Conservation (phyloP, 2,888 invertebrate species). For the Bimastos eiseni region DNA sequence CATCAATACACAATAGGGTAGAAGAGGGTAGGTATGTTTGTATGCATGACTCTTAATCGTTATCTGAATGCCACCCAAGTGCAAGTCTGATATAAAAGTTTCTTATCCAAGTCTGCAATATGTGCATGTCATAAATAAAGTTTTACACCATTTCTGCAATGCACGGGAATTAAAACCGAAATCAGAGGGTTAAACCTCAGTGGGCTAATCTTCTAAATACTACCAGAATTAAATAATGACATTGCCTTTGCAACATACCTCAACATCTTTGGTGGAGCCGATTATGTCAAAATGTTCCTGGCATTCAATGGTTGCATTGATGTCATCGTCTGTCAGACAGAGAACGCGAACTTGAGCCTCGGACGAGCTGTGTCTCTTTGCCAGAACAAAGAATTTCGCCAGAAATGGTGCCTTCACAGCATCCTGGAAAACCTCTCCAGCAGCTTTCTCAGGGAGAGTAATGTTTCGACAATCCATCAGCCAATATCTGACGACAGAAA, state of each 20-base stretch:
- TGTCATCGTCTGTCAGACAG: constrained; percentile 99
- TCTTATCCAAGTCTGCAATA: neutral
- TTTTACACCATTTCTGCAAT: neutral
- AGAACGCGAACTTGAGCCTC: constrained; percentile 77
- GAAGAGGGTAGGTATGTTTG: too few species aligned
- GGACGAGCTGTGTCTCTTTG: constrained; percentile 75
- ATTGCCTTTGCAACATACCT: constrained; percentile 70
- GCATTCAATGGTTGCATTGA: constrained; percentile 92
- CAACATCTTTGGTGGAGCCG: constrained; percentile 94
- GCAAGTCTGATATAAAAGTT: neutral
- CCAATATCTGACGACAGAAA: constrained; percentile 79
- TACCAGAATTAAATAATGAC: neutral
- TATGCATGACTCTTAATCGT: too few species aligned
- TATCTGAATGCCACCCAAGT: neutral
- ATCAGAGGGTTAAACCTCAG: neutral
- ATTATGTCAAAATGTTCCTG: constrained; percentile 84
- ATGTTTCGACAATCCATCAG: constrained; percentile 94
- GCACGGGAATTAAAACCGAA: neutral
- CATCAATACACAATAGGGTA: too few species aligned
- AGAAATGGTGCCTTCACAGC: constrained; percentile 98
- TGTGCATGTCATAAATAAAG: neutral
- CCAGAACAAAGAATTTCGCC: constrained; percentile 98
- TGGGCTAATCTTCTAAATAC: neutral
- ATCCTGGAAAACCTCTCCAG: constrained; percentile 95
- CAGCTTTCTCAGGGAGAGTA: constrained; percentile 98